phyloP scores from a whole-genome alignment of 2,888 invertebrate genomes.

The Petrolisthes manimaculis region DNA sequence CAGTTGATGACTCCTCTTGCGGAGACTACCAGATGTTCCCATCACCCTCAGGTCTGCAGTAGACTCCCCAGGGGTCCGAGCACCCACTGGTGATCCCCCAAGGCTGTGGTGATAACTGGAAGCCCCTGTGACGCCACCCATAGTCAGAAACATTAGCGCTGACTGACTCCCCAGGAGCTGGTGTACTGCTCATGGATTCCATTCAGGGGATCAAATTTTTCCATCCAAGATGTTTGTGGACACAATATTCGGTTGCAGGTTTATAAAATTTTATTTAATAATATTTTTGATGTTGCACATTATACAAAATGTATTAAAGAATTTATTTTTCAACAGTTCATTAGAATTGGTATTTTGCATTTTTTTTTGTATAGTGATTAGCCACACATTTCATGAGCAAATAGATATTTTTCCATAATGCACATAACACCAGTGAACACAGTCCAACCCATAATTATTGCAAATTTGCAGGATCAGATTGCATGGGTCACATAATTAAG shows the following conservation, averaged over 20 bases:
- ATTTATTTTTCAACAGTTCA: too few species aligned
- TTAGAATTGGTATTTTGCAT: too few species aligned
- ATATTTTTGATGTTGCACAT: too few species aligned
- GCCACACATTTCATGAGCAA: too few species aligned
- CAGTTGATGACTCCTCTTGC: conserved; percentile 45
- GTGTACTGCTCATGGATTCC: conserved; percentile 45
- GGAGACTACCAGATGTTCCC: conserved; percentile 31
- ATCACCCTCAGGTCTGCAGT: conserved; percentile 36
- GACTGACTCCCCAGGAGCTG: conserved; percentile 63
- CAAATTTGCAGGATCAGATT: too few species aligned
- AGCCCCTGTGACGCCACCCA: conserved; percentile 61
- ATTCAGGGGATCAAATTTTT: not conserved
- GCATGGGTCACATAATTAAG: too few species aligned
- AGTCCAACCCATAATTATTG: too few species aligned
- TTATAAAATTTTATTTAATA: not conserved
- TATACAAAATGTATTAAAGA: too few species aligned
- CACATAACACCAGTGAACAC: too few species aligned
- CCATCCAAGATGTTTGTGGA: not conserved
- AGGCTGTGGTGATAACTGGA: conserved; percentile 45
- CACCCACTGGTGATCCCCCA: conserved; percentile 32
- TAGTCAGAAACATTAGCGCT: conserved; percentile 65
- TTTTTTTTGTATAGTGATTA: too few species aligned
- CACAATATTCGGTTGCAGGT: not conserved
- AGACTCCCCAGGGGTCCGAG: conserved; percentile 34
- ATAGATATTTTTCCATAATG: too few species aligned